Conservation (phyloP, 2,888 invertebrate species). For the Ormyrus nitidulus region DNA sequence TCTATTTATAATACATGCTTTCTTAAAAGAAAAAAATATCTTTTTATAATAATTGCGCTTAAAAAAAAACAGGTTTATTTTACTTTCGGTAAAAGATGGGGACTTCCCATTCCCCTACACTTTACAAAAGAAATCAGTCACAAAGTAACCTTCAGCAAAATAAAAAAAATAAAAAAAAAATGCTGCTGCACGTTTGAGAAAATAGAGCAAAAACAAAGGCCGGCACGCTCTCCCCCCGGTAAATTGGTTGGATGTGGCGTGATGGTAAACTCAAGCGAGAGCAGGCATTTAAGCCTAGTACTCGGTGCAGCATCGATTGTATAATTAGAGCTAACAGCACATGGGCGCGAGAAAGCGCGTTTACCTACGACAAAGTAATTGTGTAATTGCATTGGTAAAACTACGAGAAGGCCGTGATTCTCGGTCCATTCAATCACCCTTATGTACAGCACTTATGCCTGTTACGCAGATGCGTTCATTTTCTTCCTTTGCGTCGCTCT, state of each 20-base stretch:
- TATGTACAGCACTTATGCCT: no score
- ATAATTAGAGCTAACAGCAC: conserved; percentile 61
- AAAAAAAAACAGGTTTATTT: no score
- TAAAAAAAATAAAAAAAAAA: background rate
- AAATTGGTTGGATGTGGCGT: conserved; percentile 6
- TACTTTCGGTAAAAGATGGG: no score
- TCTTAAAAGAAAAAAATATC: no score
- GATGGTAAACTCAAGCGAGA: background rate
- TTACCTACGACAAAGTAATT: conserved; percentile 60
- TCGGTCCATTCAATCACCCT: no score
- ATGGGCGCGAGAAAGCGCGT: conserved; percentile 49
- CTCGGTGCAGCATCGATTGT: conserved; percentile 57
- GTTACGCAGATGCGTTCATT: no score
- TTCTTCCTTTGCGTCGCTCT: no score
- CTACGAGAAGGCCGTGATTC: background rate
- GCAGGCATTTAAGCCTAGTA: conserved; percentile 22
- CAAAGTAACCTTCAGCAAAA: no score
- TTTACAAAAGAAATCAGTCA: no score
- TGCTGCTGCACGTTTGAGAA: background rate
- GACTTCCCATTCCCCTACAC: no score
- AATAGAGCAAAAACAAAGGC: background rate
- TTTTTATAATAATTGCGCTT: no score
- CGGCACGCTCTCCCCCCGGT: background rate
- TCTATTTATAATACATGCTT: no score
- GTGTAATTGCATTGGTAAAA: conserved; percentile 59